Evolutionary conservation across 2,797 vertebrate species (phyloP), one percentile per base, ranked within the genome.

Genomic region (Prionace glauca): DNA sequence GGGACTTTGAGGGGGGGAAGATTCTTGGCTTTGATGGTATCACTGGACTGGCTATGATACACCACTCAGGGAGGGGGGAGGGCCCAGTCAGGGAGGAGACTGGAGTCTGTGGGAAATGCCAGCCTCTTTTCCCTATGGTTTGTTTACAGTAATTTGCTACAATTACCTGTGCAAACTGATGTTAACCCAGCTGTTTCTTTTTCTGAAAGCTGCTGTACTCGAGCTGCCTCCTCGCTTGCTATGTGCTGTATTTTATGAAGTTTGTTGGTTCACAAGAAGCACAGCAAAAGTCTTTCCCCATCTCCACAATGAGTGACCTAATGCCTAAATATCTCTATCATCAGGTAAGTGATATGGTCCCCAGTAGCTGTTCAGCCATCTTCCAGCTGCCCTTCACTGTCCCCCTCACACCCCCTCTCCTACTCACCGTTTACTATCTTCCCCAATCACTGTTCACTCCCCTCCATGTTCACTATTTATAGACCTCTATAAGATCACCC

Each of bases 231-330:
- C 98, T 99, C 67, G 96, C 98, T 71, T 99, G 98, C 97, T 99
- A 99, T 50, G 93, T 97, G 62, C 95, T 97, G 95, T 99, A 99
- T 97, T 99, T 99, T 97, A 71, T 97, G 95, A 97, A 95, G 96
- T 99, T 99, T 97, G 95, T 99, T 97, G 98, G 98, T 29, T 99
- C 99, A 95, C 96, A 97, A 96, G 98, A 98, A 96, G 98, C 98
- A 91, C 96, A 96, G 3, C 98, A 97, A 96, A 98, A 97, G 95
- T 97, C 96, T 67, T 99, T 99, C 97, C 99, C 99, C 67, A 74
- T 99, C 96, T 95, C 96, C 26, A 96, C 95, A 95, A 96, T 98
- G 96, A 97, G 96, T 96, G 98, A 98, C 95, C 95, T 99, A 0
- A 97, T 99, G 93, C 99, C 99, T 56, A 96, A 32, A 93, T 96